A percentile compares a stretch with the other conserved stretches of the same genome.
phyloP scores from a whole-genome alignment of 2,113 vertebrate species.

The Syrrhaptes paradoxus region DNA sequence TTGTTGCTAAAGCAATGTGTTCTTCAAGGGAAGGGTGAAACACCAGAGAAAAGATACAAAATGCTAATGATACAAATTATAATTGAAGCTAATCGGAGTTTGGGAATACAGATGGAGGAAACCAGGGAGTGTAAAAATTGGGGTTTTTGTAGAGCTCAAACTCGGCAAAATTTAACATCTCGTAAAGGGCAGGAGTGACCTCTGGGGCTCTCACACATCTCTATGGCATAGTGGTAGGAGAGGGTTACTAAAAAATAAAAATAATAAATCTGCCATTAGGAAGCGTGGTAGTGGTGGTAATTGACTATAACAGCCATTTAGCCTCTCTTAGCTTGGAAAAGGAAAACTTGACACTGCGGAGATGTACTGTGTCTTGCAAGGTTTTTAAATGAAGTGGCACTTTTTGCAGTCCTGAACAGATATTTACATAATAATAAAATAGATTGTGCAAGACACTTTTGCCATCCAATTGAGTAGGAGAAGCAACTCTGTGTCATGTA shows the following conservation, averaged over 20 bases:
- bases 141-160: not conserved
- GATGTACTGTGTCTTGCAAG: not conserved
- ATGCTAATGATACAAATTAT: not conserved
- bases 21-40: not conserved
- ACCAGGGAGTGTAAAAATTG: not conserved
- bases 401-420: not conserved
- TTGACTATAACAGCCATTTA: rapidly evolving
- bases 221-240: no score
- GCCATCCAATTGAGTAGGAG: not conserved
- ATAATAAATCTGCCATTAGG: no score
- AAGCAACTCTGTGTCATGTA: not conserved
- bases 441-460: not conserved
- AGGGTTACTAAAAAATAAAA: not conserved
- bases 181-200: not conserved
- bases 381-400: not conserved
- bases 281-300: not conserved
- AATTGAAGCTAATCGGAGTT: not conserved
- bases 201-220: not conserved
- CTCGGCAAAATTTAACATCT: not conserved
- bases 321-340: not conserved
- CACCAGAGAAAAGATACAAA: not conserved
- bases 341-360: rapidly evolving
- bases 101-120: not conserved
- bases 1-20: not conserved
- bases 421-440: not conserved